Conservation (phyloP, 2,888 invertebrate genomes). For the Nycteola revayana region DNA sequence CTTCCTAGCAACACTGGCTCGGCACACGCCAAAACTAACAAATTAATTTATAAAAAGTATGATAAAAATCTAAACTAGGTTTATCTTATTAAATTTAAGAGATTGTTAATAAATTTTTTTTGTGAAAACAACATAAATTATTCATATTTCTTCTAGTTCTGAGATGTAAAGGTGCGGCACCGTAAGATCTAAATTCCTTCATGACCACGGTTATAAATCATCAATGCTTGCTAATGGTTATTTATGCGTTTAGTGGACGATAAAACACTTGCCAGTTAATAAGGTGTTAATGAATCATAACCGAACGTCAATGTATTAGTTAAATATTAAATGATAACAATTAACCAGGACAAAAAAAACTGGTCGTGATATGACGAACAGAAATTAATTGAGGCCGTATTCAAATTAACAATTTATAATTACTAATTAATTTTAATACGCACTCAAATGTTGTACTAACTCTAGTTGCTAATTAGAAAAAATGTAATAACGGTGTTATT, state of each 20-base stretch:
- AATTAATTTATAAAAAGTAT: slow-evolving; percentile 20
- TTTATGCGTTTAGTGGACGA: slow-evolving; percentile 7
- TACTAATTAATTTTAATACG: too few species aligned
- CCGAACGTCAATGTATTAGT: slow-evolving; percentile 8
- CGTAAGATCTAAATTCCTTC: slow-evolving; percentile 4
- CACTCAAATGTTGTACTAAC: too few species aligned
- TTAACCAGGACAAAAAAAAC: slow-evolving; percentile 29
- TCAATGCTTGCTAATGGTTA: slow-evolving; percentile 24
- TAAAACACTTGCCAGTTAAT: slow-evolving; percentile 11
- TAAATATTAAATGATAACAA: slow-evolving; percentile 17
- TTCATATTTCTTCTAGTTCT: slow-evolving; percentile 13
- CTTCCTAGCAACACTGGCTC: slow-evolving; percentile 20
- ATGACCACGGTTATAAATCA: slow-evolving; percentile 16
- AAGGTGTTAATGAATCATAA: slow-evolving; percentile 14
- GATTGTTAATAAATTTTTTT: neutral
- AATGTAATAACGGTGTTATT: slow-evolving; percentile 15
- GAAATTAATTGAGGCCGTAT: slow-evolving; percentile 35
- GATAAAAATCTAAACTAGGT: slow-evolving; percentile 21
- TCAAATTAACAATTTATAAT: slow-evolving; percentile 26
- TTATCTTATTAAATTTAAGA: slow-evolving; percentile 2
- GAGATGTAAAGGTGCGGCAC: slow-evolving; percentile 2
- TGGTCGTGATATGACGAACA: slow-evolving; percentile 34
- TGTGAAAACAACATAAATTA: slow-evolving; percentile 18
- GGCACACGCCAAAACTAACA: slow-evolving; percentile 15
- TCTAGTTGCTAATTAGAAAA: slow-evolving; percentile 17